A percentile compares a stretch with the other conserved stretches of the same genome.
Evolutionary conservation across 2,113 vertebrate species (phyloP).

Genomic region (Chamaea fasciata): DNA sequence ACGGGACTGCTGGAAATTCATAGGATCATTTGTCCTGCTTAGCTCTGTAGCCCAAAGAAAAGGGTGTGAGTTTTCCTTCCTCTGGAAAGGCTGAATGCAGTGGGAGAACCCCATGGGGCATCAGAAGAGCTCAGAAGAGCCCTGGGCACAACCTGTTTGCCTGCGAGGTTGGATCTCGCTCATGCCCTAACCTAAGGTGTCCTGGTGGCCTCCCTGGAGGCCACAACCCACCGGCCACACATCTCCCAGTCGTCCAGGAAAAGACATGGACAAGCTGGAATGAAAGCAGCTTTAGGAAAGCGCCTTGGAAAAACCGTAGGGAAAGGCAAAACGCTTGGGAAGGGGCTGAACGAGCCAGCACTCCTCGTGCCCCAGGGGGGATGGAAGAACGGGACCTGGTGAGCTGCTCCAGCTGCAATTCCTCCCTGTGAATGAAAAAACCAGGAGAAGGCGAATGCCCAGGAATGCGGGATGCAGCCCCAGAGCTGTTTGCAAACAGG

Average conservation of each 20-base stretch:
- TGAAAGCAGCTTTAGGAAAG: not conserved
- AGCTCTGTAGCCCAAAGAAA: not conserved
- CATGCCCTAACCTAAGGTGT: not conserved
- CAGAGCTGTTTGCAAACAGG: slow-evolving; percentile 59
- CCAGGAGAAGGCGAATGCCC: not conserved
- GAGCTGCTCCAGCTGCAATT: not conserved
- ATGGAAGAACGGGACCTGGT: not conserved
- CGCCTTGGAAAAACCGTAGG: not conserved
- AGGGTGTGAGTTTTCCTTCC: not conserved
- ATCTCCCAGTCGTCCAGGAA: not conserved
- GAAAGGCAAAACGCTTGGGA: not conserved
- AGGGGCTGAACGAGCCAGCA: not conserved
- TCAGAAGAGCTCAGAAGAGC: not conserved
- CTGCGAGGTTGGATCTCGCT: not conserved
- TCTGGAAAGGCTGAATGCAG: not conserved
- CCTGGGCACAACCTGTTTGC: not conserved
- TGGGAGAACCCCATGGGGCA: not conserved
- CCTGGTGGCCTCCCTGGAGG: not conserved
- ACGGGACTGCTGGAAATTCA: not conserved
- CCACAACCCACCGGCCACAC: not conserved
- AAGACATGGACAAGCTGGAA: not conserved
- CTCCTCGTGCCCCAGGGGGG: not conserved
- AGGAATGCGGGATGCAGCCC: slow-evolving; percentile 16
- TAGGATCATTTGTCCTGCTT: not conserved
- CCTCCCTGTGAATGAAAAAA: not conserved